phyloP scores from a whole-genome alignment of 2,888 invertebrate species.

The Hartigia nigra region DNA sequence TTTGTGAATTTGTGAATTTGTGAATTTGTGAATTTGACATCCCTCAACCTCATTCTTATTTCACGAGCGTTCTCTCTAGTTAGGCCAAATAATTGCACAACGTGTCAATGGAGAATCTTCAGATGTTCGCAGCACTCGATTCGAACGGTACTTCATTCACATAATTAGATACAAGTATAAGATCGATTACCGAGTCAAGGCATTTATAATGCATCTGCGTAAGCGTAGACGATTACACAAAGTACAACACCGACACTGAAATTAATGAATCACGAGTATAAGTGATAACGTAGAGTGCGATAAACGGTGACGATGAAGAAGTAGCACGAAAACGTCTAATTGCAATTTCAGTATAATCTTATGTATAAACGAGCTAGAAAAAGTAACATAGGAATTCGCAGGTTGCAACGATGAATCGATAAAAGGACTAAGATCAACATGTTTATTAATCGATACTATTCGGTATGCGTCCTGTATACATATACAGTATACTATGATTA shows the following conservation, averaged over 20 bases:
- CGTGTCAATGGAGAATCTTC: neutral
- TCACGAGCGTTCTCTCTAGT: neutral
- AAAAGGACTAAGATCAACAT: neutral
- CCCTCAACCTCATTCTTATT: too few species aligned
- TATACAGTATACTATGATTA: neutral
- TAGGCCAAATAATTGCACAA: neutral
- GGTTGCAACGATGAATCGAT: neutral
- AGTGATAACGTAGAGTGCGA: neutral
- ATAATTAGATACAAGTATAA: conserved; percentile 10
- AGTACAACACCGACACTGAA: conserved; percentile 40
- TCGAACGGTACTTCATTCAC: conserved; percentile 11
- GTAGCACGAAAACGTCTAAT: conserved; percentile 6
- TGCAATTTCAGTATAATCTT: neutral
- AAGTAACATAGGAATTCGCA: neutral
- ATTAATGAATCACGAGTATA: conserved; percentile 9
- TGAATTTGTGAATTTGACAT: too few species aligned
- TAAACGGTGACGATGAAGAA: conserved; percentile 2
- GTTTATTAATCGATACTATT: neutral
- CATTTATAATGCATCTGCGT: conserved; percentile 22
- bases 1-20: too few species aligned
- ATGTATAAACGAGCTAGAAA: neutral
- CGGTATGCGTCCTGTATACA: neutral
- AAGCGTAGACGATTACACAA: conserved; percentile 31
- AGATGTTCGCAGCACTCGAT: neutral
- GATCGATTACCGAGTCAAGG: neutral